Evolutionary conservation across 2,888 invertebrate species (phyloP).

Genomic region (Agrochola lychnidis): DNA sequence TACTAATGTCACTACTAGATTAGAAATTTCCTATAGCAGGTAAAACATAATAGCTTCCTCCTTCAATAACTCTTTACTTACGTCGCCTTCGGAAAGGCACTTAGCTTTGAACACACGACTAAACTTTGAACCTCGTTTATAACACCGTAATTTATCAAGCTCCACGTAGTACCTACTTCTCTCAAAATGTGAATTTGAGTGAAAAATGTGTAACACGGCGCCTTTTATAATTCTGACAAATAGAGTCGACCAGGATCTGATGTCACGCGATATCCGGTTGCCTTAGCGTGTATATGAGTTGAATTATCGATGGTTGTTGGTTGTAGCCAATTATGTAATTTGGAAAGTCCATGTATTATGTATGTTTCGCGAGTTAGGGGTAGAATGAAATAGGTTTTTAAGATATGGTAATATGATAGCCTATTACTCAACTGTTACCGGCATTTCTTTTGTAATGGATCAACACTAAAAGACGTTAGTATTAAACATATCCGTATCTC

Average conservation of each 20-base stretch:
- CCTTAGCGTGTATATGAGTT: slow-evolving; percentile 21
- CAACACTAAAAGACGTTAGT: too few relatives aligned
- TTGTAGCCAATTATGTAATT: slow-evolving; percentile 37
- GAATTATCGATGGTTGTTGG: slow-evolving; percentile 39
- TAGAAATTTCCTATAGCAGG: slow-evolving; percentile 11
- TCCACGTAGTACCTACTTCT: slow-evolving; percentile 27
- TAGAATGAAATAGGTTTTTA: not conserved
- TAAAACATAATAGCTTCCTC: not conserved
- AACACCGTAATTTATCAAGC: slow-evolving; percentile 52
- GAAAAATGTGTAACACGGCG: slow-evolving; percentile 39
- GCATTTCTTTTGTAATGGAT: not conserved
- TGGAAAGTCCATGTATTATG: slow-evolving; percentile 18
- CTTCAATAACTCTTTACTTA: slow-evolving; percentile 27
- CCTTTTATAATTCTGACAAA: slow-evolving; percentile 43
- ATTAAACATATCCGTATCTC: too few relatives aligned
- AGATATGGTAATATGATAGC: not conserved
- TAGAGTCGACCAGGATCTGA: slow-evolving; percentile 43
- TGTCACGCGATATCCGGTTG: slow-evolving; percentile 52
- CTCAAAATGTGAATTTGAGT: slow-evolving; percentile 46
- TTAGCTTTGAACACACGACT: slow-evolving; percentile 30
- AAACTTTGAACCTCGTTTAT: slow-evolving; percentile 51
- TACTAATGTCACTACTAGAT: not conserved
- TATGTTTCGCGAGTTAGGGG: slow-evolving; percentile 6
- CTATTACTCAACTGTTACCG: not conserved
- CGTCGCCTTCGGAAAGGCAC: slow-evolving; percentile 24